Conservation (phyloP, 2,888 invertebrate genomes). For the Craniophora ligustri region DNA sequence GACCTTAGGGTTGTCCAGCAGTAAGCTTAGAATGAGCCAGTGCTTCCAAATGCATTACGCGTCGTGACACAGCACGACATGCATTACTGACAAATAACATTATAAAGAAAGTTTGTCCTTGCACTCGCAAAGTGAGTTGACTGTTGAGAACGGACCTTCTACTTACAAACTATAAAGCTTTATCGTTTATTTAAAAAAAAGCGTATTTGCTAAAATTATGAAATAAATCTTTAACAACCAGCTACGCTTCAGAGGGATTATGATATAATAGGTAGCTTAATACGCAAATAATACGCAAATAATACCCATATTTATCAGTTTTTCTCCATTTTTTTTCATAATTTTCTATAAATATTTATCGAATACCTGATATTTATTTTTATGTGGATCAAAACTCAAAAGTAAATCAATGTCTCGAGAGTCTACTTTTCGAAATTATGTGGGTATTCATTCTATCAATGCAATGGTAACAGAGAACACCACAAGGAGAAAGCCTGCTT, state of each 20-base stretch:
- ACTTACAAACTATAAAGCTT: too few relatives aligned
- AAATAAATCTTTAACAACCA: background rate
- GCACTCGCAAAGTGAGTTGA: background rate
- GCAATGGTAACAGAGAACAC: too few relatives aligned
- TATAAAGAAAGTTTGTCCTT: constrained; percentile 29
- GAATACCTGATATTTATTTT: constrained; percentile 29
- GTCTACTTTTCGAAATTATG: too few relatives aligned
- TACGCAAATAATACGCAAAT: background rate
- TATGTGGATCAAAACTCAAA: too few relatives aligned
- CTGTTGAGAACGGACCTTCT: background rate
- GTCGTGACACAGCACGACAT: constrained; percentile 45
- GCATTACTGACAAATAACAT: constrained; percentile 35
- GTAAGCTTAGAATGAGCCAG: constrained; percentile 38
- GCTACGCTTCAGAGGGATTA: background rate
- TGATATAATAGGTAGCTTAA: too few relatives aligned
- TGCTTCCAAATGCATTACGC: constrained; percentile 69
- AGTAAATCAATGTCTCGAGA: too few relatives aligned
- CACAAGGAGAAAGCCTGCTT: too few relatives aligned
- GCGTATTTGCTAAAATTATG: background rate
- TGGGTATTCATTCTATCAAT: too few relatives aligned
- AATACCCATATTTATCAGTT: constrained; percentile 17
- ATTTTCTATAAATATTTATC: constrained; percentile 37
- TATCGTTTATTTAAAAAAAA: background rate
- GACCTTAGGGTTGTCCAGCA: constrained; percentile 37
- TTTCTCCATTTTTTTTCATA: constrained; percentile 29